Percentiles rank a stretch among this genome's conserved stretches.
phyloP scores from a whole-genome alignment of 2,888 invertebrate species.

The Rhingia rostrata region DNA sequence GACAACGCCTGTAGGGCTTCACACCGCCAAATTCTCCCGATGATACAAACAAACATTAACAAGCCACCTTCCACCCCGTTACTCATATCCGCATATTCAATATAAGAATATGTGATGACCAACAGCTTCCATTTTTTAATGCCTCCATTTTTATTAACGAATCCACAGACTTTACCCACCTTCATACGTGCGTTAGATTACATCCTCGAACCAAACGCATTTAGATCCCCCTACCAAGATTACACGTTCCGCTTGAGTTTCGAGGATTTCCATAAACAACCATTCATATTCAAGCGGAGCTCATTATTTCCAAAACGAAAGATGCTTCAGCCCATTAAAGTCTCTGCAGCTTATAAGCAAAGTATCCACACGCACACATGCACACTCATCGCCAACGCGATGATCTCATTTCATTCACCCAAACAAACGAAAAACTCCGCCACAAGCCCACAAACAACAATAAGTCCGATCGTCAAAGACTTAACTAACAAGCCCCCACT shows the following conservation, averaged over 20 bases:
- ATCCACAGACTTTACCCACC: too few species aligned
- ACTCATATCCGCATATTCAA: too few species aligned
- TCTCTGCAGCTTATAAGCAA: conserved; percentile 17
- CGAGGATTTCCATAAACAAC: conserved; percentile 55
- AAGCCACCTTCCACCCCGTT: too few species aligned
- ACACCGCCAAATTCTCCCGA: too few species aligned
- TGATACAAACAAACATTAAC: too few species aligned
- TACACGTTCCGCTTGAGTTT: neutral
- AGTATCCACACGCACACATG: neutral
- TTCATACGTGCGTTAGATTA: neutral
- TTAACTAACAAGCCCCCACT: conserved; percentile 74
- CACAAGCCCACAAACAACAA: conserved; percentile 46
- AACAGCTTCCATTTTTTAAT: too few species aligned
- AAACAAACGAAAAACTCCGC: conserved; percentile 48
- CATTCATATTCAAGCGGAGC: conserved; percentile 69
- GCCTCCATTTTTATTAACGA: too few species aligned
- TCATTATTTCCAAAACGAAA: conserved; percentile 71
- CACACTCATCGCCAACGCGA: conserved; percentile 3
- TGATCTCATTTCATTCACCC: conserved; percentile 61
- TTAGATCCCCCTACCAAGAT: conserved; percentile 15
- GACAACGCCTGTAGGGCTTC: too few species aligned
- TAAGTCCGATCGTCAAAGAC: conserved; percentile 72
- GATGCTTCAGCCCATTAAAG: conserved; percentile 44
- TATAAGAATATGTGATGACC: too few species aligned
- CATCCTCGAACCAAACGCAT: neutral